A percentile compares a stretch with the other conserved stretches of the same genome.
phyloP scores from a whole-genome alignment of 2,888 invertebrate genomes.

The Lordiphosa andalusiaca region DNA sequence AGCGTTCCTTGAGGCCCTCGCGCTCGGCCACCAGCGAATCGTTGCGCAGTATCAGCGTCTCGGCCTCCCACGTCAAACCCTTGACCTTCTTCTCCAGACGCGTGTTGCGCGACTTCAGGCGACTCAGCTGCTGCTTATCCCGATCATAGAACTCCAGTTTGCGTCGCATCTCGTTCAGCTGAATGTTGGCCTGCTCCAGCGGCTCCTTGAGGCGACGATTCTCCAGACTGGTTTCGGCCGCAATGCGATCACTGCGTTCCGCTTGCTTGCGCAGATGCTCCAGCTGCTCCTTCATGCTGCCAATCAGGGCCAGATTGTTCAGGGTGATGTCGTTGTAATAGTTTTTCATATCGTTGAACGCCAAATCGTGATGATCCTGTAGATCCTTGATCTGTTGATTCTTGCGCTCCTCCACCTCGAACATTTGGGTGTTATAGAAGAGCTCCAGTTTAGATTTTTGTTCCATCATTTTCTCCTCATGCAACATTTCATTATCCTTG shows the following conservation, averaged over 20 bases:
- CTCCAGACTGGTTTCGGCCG: constrained; percentile 83
- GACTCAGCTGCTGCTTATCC: constrained; percentile 87
- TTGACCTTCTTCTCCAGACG: constrained; percentile 82
- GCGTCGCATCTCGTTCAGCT: constrained; percentile 87
- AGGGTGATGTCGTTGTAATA: constrained; percentile 97
- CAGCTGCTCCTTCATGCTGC: constrained; percentile 93
- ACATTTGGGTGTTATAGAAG: constrained; percentile 90
- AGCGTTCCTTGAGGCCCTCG: constrained; percentile 88
- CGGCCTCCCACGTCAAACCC: constrained; percentile 84
- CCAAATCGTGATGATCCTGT: constrained; percentile 90
- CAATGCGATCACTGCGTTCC: constrained; percentile 87
- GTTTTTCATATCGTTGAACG: constrained; percentile 93
- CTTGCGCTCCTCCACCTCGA: constrained; percentile 95
- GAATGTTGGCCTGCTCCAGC: constrained; percentile 85
- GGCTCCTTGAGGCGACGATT: constrained; percentile 88
- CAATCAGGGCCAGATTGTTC: constrained; percentile 94
- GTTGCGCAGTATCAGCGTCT: constrained; percentile 88
- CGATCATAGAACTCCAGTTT: constrained; percentile 92
- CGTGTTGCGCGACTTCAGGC: constrained; percentile 73
- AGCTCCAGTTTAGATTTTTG: constrained; percentile 87
- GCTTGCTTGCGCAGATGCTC: constrained; percentile 88
- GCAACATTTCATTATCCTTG: constrained; percentile 82
- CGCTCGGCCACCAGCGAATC: constrained; percentile 88
- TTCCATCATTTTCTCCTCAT: constrained; percentile 85
- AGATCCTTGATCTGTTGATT: constrained; percentile 91